Evolutionary conservation across 1,140 invertebrate genomes (phyloP).

Genomic region (Saxidomus purpurata): DNA sequence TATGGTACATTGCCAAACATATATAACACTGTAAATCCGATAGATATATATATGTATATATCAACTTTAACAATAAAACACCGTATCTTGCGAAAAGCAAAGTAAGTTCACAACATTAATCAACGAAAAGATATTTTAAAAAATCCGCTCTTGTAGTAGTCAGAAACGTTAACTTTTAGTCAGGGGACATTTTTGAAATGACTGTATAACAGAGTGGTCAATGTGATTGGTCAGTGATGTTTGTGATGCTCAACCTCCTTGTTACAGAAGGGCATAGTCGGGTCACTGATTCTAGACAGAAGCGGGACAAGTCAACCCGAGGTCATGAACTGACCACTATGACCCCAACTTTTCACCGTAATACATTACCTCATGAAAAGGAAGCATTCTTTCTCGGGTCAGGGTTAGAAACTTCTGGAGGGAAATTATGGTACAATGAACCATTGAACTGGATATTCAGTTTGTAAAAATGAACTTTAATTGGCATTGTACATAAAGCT

Average conservation of each 20-base stretch:
- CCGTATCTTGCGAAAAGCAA: no score
- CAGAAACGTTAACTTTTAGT: not conserved
- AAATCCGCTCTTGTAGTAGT: not conserved
- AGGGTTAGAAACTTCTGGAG: not conserved
- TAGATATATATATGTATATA: no score
- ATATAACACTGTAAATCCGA: no score
- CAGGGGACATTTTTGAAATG: slow-evolving; percentile 6
- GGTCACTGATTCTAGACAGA: slow-evolving; percentile 52
- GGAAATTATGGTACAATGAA: not conserved
- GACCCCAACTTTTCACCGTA: slow-evolving; percentile 37
- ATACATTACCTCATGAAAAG: slow-evolving; percentile 36
- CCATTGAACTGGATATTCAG: not conserved
- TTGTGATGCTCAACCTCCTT: not conserved
- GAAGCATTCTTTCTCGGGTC: not conserved
- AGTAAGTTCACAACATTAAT: no score
- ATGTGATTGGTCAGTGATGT: slow-evolving; percentile 2
- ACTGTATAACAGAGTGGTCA: slow-evolving; percentile 2
- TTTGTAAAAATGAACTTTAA: not conserved
- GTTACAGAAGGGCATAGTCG: slow-evolving; percentile 32
- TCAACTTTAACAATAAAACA: no score
- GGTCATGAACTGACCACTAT: slow-evolving; percentile 61
- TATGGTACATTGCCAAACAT: no score
- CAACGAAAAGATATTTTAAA: no score
- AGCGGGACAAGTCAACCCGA: slow-evolving; percentile 45
- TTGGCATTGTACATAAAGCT: no score